Percentiles rank a stretch among this genome's conserved stretches.
Evolutionary conservation across 2,113 vertebrate genomes (phyloP).

Genomic region (Penelope pileata): DNA sequence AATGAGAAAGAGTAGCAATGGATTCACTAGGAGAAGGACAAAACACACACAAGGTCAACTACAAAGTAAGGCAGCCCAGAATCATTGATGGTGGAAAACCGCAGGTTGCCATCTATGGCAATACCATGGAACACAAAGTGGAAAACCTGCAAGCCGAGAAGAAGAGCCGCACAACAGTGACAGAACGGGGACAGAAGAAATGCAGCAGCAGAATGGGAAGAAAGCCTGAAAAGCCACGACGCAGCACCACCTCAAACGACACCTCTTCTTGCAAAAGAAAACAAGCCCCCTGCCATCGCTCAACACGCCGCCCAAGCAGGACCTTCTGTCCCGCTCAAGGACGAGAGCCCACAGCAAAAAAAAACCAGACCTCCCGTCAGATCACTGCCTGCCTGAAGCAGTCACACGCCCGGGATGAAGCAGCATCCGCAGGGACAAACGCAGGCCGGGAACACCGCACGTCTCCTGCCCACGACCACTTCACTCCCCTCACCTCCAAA

Average conservation of each 20-base stretch:
- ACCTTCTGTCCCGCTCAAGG: neutral
- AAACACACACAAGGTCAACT: too few species aligned
- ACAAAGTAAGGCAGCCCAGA: too few species aligned
- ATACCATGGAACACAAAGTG: too few species aligned
- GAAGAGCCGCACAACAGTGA: too few species aligned
- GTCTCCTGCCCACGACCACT: neutral
- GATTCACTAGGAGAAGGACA: too few species aligned
- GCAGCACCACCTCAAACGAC: neutral
- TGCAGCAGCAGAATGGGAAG: neutral
- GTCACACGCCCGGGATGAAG: neutral
- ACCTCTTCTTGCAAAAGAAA: too few species aligned
- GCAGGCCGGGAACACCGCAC: neutral
- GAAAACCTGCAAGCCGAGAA: too few species aligned
- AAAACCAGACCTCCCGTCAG: neutral
- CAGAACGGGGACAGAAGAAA: too few species aligned
- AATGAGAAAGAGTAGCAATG: neutral
- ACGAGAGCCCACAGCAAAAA: neutral
- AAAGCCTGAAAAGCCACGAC: neutral
- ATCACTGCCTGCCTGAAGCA: neutral
- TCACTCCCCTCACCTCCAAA: neutral
- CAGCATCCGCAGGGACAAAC: neutral
- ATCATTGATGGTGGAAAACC: too few species aligned
- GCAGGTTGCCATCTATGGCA: too few species aligned
- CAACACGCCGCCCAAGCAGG: neutral
- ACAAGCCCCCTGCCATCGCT: neutral